Evolutionary conservation across 2,888 invertebrate species (phyloP).

Genomic region (Colostygia pectinataria): DNA sequence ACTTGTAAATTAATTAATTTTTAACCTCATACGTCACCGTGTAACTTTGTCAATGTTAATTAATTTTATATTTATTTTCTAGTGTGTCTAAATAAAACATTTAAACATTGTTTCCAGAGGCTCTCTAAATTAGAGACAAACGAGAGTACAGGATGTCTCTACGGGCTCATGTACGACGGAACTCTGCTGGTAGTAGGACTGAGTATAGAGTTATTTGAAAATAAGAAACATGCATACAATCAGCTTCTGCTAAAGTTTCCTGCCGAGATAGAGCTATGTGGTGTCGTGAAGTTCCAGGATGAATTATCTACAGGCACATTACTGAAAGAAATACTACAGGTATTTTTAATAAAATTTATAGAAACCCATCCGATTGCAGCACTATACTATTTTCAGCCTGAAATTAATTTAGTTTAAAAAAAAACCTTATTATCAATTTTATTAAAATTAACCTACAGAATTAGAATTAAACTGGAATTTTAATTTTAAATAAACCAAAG

Average conservation of each 20-base stretch:
- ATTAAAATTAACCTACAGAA: no score
- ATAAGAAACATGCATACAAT: constrained; percentile 76
- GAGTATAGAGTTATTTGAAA: constrained; percentile 85
- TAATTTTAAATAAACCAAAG: no score
- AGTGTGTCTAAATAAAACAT: not conserved
- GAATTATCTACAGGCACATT: constrained; percentile 83
- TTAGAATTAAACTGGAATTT: no score
- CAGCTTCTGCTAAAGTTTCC: constrained; percentile 86
- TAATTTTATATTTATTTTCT: constrained; percentile 7
- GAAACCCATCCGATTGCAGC: no score
- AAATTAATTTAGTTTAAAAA: no score
- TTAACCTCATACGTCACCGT: constrained; percentile 60
- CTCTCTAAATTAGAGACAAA: constrained; percentile 84
- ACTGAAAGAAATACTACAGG: constrained; percentile 84
- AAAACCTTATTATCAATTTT: no score
- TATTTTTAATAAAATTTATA: constrained; percentile 39
- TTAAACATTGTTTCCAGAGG: constrained; percentile 78
- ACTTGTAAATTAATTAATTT: constrained; percentile 3
- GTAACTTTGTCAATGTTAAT: constrained; percentile 23
- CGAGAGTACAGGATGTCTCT: constrained; percentile 86
- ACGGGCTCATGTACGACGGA: constrained; percentile 89
- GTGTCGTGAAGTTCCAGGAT: constrained; percentile 86
- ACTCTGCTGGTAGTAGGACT: constrained; percentile 87
- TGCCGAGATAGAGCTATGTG: constrained; percentile 90
- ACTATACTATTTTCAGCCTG: no score